Evolutionary conservation across 2,113 vertebrate genomes (phyloP).

Genomic region (Gnathonemus longibarbis): DNA sequence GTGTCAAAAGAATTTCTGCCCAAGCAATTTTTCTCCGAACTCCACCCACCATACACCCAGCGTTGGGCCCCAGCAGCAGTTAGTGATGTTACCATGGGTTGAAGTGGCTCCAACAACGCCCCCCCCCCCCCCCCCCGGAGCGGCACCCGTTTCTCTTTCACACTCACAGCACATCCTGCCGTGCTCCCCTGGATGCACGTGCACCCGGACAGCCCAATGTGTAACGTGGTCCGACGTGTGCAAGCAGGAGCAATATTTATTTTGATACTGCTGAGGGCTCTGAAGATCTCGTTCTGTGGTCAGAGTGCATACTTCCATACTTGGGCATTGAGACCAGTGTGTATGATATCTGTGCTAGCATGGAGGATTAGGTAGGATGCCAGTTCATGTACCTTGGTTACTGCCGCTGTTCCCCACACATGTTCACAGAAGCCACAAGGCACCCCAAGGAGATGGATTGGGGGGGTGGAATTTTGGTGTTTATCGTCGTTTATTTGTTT

Average conservation of each 20-base stretch:
- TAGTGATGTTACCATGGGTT: no score
- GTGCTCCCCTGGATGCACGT: not conserved
- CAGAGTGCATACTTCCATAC: conserved; percentile 12
- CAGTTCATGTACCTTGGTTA: not conserved
- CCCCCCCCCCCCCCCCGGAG: not conserved
- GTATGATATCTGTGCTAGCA: not conserved
- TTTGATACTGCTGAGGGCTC: conserved; percentile 31
- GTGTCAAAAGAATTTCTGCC: conserved; percentile 39
- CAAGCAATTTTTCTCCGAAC: conserved; percentile 17
- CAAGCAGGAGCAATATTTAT: not conserved
- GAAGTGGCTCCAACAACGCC: no score
- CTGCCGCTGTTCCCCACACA: conserved; percentile 18
- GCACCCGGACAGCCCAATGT: not conserved
- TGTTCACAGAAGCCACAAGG: not conserved
- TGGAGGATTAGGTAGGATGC: not conserved
- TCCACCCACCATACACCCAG: not conserved
- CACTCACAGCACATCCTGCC: conserved; percentile 41
- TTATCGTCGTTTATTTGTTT: conserved; percentile 27
- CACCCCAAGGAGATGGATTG: conserved; percentile 6
- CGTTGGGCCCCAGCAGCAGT: no score
- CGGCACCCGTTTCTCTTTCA: conserved; percentile 17
- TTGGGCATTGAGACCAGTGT: not conserved
- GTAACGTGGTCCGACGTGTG: not conserved
- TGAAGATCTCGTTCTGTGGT: conserved; percentile 16
- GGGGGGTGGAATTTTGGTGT: conserved; percentile 29